Evolutionary conservation across 2,888 invertebrate genomes (phyloP), one percentile per base, ranked within the genome.

Genomic region (Phortica magna): DNA sequence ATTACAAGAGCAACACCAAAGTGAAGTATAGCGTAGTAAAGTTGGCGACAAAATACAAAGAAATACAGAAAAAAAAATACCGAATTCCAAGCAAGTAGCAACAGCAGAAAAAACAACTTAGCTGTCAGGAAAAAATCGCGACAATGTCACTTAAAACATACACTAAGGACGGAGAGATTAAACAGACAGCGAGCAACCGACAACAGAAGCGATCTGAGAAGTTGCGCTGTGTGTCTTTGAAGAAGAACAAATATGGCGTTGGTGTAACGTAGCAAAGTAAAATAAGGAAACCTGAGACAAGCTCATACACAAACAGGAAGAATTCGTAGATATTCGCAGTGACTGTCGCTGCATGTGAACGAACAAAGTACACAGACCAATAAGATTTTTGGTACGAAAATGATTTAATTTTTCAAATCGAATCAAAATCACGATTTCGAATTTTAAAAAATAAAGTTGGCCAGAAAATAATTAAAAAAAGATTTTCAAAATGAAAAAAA

Each of bases 61-160:
- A 3, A 68, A 19, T n/a, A 2, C 14, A 7, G 17, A 68, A 43
- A n/a, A 68, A 68, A 68, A 17, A 43, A 68, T 48, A 17, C 55
- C 9, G 19, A 61, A 22, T 17, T 12, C 53, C 70, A 53, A 71
- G 31, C 31, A 22, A 48, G 22, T 6, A n/a, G 14, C 39, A 55
- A 7, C 2, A 31, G 39, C 55, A 71, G 7, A 42, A 42, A 71
- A 53, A 39, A 39, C 7, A 19, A 39, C 53, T 22, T 39, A 64
- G 64, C 67, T 71, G 70, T 55, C 70, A 71, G n/a, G 22, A 53
- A 55, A 55, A 71, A 71, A 71, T 55, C 70, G 70, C 70, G 70
- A 71, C 70, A 71, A 55, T 71, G 55, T 71, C 70, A 71, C 70
- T 71, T 71, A 71, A 71, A 41, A 39, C 31, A 71, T n/a, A 12